Evolutionary conservation across 2,888 invertebrate genomes (phyloP), one percentile per base, ranked within the genome.

Genomic region (Lasiommata megera): DNA sequence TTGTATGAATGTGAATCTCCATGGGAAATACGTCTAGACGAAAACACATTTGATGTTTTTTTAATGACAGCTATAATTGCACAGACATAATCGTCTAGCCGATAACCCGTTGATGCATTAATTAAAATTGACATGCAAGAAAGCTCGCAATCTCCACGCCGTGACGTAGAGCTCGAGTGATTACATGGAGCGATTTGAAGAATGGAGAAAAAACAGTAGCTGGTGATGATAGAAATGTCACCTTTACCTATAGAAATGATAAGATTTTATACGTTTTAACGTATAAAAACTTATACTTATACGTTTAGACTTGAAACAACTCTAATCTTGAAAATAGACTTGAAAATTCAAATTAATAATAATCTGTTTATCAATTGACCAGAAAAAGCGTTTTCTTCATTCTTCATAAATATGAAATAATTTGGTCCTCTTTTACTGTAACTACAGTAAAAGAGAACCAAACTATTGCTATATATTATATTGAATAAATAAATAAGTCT

Each of bases 151-250:
- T 53, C 41, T 52, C 29, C 43, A n/a, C 7, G 50, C 9, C 23
- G 11, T 50, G 43, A 50, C 14, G 54, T 23, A 44, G n/a, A 29
- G 41, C 53, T 36, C 52, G 12, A 44, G 40, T 44, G 23, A 31
- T 34, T n/a, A 29, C 36, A 58, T 58, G 60, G 14, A 37, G 51
- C 48, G 54, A 31, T 50, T 23, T 23, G 23, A 23, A 5, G 23
- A 23, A 5, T 5, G 23, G 23, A 50, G 44, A 38, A 17, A 58
- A 66, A 78, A 79, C 84, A 75, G 87, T 84, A 82, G 87, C 81
- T 46, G 64, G 63, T 67, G 69, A 68, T 74, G 70, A 71, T 72
- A 76, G 84, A 84, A 84, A 82, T 71, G 80, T 76, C 80, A 77
- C 29, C 73, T 29, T 51, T 54, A 61, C 64, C 58, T 58, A 54